phyloP scores from a whole-genome alignment of 2,797 vertebrate species.

The Mus caroli region DNA sequence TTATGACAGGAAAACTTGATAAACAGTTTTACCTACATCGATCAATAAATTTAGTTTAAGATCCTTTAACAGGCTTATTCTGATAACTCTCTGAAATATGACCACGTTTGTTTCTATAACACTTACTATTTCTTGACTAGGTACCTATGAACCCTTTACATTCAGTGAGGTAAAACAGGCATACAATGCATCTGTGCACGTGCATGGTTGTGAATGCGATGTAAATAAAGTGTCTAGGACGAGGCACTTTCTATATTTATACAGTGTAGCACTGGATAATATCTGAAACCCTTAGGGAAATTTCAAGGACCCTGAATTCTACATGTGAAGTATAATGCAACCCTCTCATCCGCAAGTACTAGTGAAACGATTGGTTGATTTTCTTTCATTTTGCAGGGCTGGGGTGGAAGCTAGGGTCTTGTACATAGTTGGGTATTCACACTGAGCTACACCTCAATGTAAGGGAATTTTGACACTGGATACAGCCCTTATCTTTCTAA shows the following conservation, averaged over 20 bases:
- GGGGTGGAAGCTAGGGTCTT: not conserved
- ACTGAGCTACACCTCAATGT: not conserved
- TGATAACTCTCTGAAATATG: too few relatives aligned
- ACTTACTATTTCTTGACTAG: too few relatives aligned
- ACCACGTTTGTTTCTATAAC: too few relatives aligned
- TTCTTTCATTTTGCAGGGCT: not conserved
- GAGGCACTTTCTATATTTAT: not conserved
- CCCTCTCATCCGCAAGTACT: not conserved
- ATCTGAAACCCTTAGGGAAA: not conserved
- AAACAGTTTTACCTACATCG: too few relatives aligned
- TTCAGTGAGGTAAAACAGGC: not conserved
- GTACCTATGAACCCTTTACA: not conserved
- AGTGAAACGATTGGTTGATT: not conserved
- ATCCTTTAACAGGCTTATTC: too few relatives aligned
- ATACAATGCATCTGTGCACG: not conserved
- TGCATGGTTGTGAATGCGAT: not conserved
- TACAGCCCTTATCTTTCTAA: not conserved
- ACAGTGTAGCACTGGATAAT: not conserved
- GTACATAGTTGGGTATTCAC: too few relatives aligned
- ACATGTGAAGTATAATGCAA: not conserved
- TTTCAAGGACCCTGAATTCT: not conserved
- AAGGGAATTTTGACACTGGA: not conserved
- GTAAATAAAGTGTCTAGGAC: not conserved
- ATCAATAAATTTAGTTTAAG: too few relatives aligned
- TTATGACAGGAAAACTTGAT: too few relatives aligned